Evolutionary conservation across 2,888 invertebrate species (phyloP).

Genomic region (Tiliacea citrago): DNA sequence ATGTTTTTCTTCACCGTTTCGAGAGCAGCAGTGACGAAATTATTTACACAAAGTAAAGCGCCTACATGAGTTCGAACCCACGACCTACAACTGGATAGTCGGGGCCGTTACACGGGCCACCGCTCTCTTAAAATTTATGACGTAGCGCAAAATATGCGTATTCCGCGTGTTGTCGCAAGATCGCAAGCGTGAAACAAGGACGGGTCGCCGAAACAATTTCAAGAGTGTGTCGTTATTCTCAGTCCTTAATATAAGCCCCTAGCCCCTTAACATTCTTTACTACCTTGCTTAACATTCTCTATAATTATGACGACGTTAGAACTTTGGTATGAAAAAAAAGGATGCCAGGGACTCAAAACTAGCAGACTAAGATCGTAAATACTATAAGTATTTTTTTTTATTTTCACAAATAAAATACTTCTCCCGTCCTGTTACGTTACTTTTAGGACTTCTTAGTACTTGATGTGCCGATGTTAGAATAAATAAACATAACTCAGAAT

Average conservation of each 20-base stretch:
- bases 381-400: no score
- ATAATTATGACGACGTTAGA: background rate
- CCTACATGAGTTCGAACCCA: no score
- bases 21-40: no score
- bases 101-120: no score
- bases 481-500: background rate
- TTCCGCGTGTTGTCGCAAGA: background rate
- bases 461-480: background rate
- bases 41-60: no score
- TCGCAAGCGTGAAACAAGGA: background rate
- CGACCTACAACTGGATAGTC: no score
- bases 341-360: background rate
- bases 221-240: conserved; percentile 7
- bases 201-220: background rate
- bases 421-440: no score
- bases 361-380: background rate
- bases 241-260: background rate
- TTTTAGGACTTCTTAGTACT: background rate
- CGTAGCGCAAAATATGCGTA: background rate
- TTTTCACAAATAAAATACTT: no score
- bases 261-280: conserved; percentile 5
- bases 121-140: no score
- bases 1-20: no score
- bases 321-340: background rate
- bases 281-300: background rate